These are phyloP conservation scores for Pristionchus arcanus DNA, from an alignment of 2,888 invertebrate species.

Conservation along the genomic window DNA sequence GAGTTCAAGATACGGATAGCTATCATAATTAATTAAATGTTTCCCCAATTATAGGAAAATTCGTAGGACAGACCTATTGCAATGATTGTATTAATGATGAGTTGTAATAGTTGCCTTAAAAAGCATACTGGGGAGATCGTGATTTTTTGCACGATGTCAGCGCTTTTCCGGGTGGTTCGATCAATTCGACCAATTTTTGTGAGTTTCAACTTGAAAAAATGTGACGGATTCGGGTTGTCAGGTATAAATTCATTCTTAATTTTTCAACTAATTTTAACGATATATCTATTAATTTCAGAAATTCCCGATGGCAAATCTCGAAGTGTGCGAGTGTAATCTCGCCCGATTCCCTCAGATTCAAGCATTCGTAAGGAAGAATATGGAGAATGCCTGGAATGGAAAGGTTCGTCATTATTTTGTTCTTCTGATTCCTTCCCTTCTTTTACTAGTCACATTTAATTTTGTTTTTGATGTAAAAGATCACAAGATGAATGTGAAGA, in stretches of 20 bases:
- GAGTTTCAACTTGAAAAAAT: no score
- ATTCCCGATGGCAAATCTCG: slow-evolving; percentile 92
- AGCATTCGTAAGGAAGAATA: slow-evolving; percentile 96
- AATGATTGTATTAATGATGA: no score
- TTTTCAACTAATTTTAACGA: not conserved
- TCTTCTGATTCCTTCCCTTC: slow-evolving; percentile 56
- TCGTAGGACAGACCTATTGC: no score
- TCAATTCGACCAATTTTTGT: no score
- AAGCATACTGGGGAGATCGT: no score
- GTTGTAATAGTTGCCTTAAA: no score
- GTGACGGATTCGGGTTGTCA: no score
- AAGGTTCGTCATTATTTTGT: slow-evolving; percentile 82
- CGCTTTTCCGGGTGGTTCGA: no score
- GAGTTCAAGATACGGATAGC: not conserved
- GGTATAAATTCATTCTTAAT: no score
- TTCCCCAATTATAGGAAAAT: not conserved
- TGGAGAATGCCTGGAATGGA: slow-evolving; percentile 92
- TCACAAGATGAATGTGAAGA: not conserved
- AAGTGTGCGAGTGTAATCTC: slow-evolving; percentile 98
- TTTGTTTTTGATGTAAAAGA: not conserved
- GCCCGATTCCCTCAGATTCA: slow-evolving; percentile 95
- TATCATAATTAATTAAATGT: no score
- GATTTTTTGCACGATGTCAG: no score
- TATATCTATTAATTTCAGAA: slow-evolving; percentile 82
- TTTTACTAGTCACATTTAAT: not conserved